A percentile compares a stretch with the other conserved stretches of the same genome.
phyloP scores from a whole-genome alignment of 2,888 invertebrate species.

The Tetanocera ferruginea region DNA sequence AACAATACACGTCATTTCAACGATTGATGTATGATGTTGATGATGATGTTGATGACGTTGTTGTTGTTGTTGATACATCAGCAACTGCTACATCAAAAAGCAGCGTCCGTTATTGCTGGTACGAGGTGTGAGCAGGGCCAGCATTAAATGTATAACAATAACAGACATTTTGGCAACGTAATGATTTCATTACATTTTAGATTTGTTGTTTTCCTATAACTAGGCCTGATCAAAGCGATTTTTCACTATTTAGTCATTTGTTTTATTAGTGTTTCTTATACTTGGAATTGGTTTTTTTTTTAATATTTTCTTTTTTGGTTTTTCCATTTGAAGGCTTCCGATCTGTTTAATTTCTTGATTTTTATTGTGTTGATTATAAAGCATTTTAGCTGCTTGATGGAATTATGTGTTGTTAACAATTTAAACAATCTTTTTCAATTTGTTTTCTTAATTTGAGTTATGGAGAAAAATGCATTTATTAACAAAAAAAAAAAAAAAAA shows the following conservation, averaged over 20 bases:
- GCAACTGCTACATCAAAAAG: slow-evolving; percentile 12
- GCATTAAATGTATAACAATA: background rate
- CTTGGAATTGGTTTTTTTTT: slow-evolving; percentile 17
- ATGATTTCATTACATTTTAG: slow-evolving; percentile 23
- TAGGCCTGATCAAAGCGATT: slow-evolving; percentile 44
- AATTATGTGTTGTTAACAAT: slow-evolving; percentile 31
- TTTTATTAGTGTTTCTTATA: slow-evolving; percentile 17
- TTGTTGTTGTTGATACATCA: background rate
- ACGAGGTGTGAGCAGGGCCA: background rate
- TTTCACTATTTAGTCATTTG: slow-evolving; percentile 35
- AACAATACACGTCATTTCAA: slow-evolving; percentile 28
- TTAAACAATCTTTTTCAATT: background rate
- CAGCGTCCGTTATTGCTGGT: background rate
- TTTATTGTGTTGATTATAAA: slow-evolving; percentile 16
- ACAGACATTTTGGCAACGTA: slow-evolving; percentile 39
- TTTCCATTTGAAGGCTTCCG: slow-evolving; percentile 32
- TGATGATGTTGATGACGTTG: background rate
- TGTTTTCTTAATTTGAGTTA: slow-evolving; percentile 16
- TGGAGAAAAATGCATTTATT: background rate
- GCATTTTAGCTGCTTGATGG: slow-evolving; percentile 35
- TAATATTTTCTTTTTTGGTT: slow-evolving; percentile 23
- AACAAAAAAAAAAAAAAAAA: background rate
- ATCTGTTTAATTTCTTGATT: slow-evolving; percentile 40
- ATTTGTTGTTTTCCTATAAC: background rate
- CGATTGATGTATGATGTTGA: slow-evolving; percentile 33